phyloP scores from a whole-genome alignment of 2,888 invertebrate species.

The Troilus luridus region DNA sequence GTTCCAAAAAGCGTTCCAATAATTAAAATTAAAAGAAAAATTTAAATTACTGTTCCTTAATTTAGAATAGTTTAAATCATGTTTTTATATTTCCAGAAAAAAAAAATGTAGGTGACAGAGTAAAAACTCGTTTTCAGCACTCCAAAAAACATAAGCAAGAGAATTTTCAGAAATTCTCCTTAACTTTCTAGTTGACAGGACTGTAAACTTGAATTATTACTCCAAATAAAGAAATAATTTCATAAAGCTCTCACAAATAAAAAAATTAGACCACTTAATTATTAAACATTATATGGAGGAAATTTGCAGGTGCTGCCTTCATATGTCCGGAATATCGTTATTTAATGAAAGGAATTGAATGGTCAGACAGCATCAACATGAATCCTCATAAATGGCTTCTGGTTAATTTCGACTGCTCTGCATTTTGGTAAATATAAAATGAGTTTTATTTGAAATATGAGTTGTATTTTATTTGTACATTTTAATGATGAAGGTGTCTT shows the following conservation, averaged over 20 bases:
- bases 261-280: not conserved
- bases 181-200: too few relatives aligned
- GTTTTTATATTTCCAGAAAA: too few relatives aligned
- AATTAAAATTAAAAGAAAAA: too few relatives aligned
- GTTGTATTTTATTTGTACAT: not conserved
- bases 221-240: not conserved
- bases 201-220: not conserved
- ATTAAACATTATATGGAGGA: not conserved
- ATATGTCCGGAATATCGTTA: conserved; percentile 92
- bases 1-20: too few relatives aligned
- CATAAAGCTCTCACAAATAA: too few relatives aligned
- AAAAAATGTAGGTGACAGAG: too few relatives aligned
- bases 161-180: too few relatives aligned
- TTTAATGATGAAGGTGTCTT: too few relatives aligned
- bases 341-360: conserved; percentile 83
- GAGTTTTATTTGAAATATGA: conserved; percentile 64
- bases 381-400: conserved; percentile 97
- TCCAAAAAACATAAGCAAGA: too few relatives aligned
- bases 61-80: too few relatives aligned
- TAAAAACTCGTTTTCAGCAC: too few relatives aligned
- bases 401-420: conserved; percentile 95
- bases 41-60: too few relatives aligned
- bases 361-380: conserved; percentile 90
- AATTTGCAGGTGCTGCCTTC: conserved; percentile 80
- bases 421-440: conserved; percentile 78